Percentiles rank a stretch among this genome's conserved stretches.
Evolutionary conservation across 2,113 vertebrate species (phyloP).

Genomic region (Ascaphus truei): DNA sequence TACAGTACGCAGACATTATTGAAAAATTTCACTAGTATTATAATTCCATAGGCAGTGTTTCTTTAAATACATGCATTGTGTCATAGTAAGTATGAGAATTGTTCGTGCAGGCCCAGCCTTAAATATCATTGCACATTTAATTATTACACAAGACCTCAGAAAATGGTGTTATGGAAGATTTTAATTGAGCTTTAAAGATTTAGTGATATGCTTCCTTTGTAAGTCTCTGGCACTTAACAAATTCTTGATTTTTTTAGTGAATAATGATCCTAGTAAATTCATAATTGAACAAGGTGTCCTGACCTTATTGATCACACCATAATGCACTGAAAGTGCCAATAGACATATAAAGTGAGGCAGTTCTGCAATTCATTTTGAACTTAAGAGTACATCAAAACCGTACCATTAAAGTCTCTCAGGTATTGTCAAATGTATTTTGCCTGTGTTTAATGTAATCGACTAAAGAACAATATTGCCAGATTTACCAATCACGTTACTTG

Average conservation of each 20-base stretch:
- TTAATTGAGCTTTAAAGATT: constrained; percentile 34
- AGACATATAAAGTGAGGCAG: neutral
- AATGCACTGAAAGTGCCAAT: constrained; percentile 26
- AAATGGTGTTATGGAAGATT: constrained; percentile 18
- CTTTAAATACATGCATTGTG: neutral
- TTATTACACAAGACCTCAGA: constrained; percentile 29
- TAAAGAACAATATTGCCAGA: no score
- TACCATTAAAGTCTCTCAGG: neutral
- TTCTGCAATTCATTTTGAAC: neutral
- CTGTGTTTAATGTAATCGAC: neutral
- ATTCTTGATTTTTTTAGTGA: constrained; percentile 14
- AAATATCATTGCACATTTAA: constrained; percentile 38
- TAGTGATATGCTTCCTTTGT: constrained; percentile 20
- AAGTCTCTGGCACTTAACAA: constrained; percentile 18
- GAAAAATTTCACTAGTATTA: no score
- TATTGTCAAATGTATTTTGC: neutral
- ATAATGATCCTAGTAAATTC: constrained; percentile 31
- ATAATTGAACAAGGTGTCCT: constrained; percentile 29
- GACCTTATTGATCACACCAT: constrained; percentile 24
- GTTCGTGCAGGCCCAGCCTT: constrained; percentile 1
- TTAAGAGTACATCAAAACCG: neutral
- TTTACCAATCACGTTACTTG: no score
- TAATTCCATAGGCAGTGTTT: no score
- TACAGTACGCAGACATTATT: no score
- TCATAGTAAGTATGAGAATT: neutral